Percentiles rank a stretch among this genome's conserved stretches.
Conservation (phyloP, 35 echinoderm and acorn worm species). For the Hemicentrotus pulcherrimus region DNA sequence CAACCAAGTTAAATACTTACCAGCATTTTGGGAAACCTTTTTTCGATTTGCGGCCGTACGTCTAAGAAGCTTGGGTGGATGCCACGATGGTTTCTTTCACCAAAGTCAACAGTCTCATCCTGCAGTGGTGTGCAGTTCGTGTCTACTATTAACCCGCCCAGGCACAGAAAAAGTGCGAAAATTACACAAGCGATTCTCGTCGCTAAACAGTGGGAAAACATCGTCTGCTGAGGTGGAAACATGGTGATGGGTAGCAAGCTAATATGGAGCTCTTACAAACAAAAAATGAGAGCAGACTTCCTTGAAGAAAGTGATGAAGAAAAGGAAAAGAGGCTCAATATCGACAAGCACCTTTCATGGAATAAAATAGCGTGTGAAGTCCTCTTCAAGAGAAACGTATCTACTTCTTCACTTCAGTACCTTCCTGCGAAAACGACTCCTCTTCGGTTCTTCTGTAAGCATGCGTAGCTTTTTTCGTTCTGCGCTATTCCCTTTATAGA, state of each 20-base stretch:
- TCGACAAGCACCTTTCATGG: neutral
- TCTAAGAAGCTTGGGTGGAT: neutral
- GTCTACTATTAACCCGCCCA: neutral
- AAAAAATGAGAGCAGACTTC: neutral
- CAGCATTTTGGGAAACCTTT: constrained; percentile 3
- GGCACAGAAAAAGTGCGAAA: neutral
- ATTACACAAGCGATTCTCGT: neutral
- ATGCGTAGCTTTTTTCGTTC: neutral
- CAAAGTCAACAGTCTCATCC: neutral
- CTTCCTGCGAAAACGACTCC: neutral
- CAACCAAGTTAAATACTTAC: neutral
- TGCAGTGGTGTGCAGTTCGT: neutral
- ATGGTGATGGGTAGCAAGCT: neutral
- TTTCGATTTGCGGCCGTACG: neutral
- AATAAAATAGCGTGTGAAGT: neutral
- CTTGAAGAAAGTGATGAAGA: neutral
- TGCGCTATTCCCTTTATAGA: neutral
- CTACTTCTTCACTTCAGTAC: neutral
- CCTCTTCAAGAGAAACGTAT: neutral
- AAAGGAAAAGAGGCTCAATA: neutral
- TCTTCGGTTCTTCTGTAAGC: neutral
- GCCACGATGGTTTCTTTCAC: neutral
- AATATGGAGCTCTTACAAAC: neutral
- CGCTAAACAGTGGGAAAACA: neutral
- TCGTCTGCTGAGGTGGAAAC: neutral